Base-by-base conservation (phyloP, 2,888 invertebrate species). In the Megalurothrips usitatus region DNA sequence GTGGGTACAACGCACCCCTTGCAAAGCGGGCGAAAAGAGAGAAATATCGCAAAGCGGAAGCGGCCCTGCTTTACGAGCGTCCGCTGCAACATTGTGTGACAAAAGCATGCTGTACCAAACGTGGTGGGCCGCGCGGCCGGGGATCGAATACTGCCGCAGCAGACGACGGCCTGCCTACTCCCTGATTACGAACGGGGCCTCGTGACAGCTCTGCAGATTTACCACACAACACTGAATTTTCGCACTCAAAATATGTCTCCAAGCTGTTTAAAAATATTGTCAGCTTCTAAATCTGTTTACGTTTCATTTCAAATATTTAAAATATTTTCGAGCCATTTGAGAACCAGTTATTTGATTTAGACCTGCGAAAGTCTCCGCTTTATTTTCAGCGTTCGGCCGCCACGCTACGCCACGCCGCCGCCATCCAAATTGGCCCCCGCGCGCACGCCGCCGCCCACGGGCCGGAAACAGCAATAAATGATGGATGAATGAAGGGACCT, bases 391-490 rank as follows among this genome's bases (percentile, higher is more conserved):
- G 49, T 49, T 49, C n/a, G n/a, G n/a, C 63, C 68, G 68, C 68
- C 68, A 12, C 68, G 9, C 23, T 26, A n/a, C 68, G 23, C 23
- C 23, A 19, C 23, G 68, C 23, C 68, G 23, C 68, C 23, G 23
- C 23, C n/a, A 8, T 23, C 68, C 23, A 26, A 17, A 17, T n/a
- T 26, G 68, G 23, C 68, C 68, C 1, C 26, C 26, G 10, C 23
- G 68, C n/a, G 10, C 68, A 68, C n/a, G 63, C n/a, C 63, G 19
- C 23, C 23, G n/a, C n/a, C 23, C 68, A 6, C n/a, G 8, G 26
- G 26, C 68, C 68, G 68, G 26, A 75, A 75, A 26, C 23, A 26
- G 68, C 26, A 75, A 75, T 26, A 75, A 75, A 75, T 75, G 68
- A 75, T 75, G 26, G 12, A 75, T 75, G 68, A 23, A 75, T 26